A percentile compares a stretch with the other conserved stretches of the same genome.
Evolutionary conservation across 2,888 invertebrate species (phyloP).

Genomic region (Zelleria hepariella): DNA sequence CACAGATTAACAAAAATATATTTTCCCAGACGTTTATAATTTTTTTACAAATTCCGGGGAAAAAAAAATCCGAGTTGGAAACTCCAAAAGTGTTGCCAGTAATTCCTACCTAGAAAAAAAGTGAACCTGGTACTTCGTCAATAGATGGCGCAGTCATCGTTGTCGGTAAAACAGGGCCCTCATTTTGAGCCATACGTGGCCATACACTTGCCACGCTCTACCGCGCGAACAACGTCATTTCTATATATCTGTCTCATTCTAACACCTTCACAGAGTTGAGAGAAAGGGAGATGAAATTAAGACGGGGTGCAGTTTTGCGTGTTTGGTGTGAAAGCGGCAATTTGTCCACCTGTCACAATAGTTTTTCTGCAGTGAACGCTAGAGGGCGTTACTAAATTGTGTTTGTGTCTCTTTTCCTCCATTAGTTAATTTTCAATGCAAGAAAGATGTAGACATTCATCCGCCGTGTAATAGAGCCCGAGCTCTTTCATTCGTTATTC

Average conservation of each 20-base stretch:
- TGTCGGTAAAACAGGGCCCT: constrained; percentile 1
- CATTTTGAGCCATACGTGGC: too few species aligned
- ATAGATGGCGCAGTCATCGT: neutral
- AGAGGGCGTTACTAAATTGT: constrained; percentile 4
- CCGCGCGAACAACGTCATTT: too few species aligned
- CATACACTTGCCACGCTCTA: too few species aligned
- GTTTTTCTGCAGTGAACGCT: neutral
- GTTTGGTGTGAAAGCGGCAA: too few species aligned
- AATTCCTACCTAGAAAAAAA: neutral
- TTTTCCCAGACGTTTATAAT: neutral
- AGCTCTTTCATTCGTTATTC: constrained; percentile 51
- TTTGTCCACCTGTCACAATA: neutral
- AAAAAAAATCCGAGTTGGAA: neutral
- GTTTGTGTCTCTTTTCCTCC: constrained; percentile 19
- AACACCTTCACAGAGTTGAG: too few species aligned
- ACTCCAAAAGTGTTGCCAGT: neutral
- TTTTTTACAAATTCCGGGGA: neutral
- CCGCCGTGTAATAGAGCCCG: constrained; percentile 20
- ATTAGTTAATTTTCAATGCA: constrained; percentile 17
- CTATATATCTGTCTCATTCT: too few species aligned
- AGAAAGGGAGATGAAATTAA: too few species aligned
- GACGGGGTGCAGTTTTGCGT: too few species aligned
- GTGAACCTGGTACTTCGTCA: neutral
- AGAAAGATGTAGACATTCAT: constrained; percentile 17
- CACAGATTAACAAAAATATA: too few species aligned